Evolutionary conservation across 2,888 invertebrate genomes (phyloP).

Genomic region (Xylota segnis): DNA sequence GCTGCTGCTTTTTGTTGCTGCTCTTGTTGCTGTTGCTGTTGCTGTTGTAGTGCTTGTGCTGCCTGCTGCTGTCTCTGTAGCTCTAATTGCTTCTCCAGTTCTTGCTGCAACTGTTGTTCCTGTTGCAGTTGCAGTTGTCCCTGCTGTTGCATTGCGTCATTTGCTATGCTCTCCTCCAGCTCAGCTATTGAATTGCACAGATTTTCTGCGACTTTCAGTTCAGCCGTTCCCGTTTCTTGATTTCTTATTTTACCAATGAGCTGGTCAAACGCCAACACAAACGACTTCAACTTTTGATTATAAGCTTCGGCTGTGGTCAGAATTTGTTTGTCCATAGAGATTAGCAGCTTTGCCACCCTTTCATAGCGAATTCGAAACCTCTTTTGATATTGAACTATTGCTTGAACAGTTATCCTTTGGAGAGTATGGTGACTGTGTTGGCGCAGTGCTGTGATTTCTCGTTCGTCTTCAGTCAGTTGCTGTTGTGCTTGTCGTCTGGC

Average conservation of each 20-base stretch:
- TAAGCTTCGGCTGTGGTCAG: slow-evolving; percentile 81
- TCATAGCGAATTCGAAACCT: slow-evolving; percentile 86
- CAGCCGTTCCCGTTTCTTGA: slow-evolving; percentile 85
- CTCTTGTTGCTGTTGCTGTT: slow-evolving; percentile 67
- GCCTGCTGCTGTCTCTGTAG: slow-evolving; percentile 73
- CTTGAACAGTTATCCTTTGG: slow-evolving; percentile 84
- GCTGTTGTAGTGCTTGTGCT: slow-evolving; percentile 64
- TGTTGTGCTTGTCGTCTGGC: slow-evolving; percentile 79
- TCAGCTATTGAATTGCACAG: slow-evolving; percentile 85
- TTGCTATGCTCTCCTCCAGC: slow-evolving; percentile 82
- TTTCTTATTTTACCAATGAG: slow-evolving; percentile 80
- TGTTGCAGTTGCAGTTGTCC: slow-evolving; percentile 55
- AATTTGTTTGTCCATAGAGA: slow-evolving; percentile 83
- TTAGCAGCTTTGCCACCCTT: slow-evolving; percentile 85
- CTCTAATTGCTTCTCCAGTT: slow-evolving; percentile 66
- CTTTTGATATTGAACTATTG: slow-evolving; percentile 86
- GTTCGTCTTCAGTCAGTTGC: slow-evolving; percentile 78
- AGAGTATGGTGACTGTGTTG: slow-evolving; percentile 79
- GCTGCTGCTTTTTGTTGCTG: slow-evolving; percentile 49
- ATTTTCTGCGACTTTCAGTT: slow-evolving; percentile 86
- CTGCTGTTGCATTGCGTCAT: slow-evolving; percentile 77
- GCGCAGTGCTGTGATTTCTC: slow-evolving; percentile 78
- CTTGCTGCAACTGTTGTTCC: slow-evolving; percentile 70
- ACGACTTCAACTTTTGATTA: slow-evolving; percentile 83
- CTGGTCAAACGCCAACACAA: slow-evolving; percentile 81